Evolutionary conservation across 2,888 invertebrate species (phyloP).

Genomic region (Camptogramma bilineatum): DNA sequence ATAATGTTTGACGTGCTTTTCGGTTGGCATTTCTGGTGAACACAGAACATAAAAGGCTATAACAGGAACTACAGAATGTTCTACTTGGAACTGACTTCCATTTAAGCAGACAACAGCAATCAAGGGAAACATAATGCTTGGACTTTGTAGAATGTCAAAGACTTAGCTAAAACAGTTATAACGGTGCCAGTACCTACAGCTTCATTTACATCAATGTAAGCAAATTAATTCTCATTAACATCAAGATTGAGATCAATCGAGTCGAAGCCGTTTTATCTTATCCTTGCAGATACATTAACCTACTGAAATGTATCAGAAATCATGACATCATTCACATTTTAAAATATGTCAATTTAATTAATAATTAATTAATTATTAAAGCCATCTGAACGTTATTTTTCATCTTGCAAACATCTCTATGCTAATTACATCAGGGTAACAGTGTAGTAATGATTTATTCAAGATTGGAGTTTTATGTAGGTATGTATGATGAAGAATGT

Average conservation of each 20-base stretch:
- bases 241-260: conserved; percentile 20
- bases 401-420: too few species aligned
- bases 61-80: conserved; percentile 9
- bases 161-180: conserved; percentile 3
- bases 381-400: not conserved
- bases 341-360: not conserved
- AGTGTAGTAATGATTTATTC: too few species aligned
- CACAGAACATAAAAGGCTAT: conserved; percentile 10
- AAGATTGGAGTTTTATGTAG: too few species aligned
- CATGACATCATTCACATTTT: not conserved
- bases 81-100: conserved; percentile 13
- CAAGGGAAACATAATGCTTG: conserved; percentile 5
- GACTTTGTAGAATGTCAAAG: conserved; percentile 9
- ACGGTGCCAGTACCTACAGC: conserved; percentile 1
- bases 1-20: conserved; percentile 14
- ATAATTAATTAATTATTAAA: not conserved
- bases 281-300: conserved; percentile 1
- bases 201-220: conserved; percentile 17
- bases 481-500: too few species aligned
- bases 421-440: too few species aligned
- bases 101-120: conserved; percentile 1
- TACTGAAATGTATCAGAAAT: not conserved
- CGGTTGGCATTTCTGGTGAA: conserved; percentile 9
- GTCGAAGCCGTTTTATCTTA: not conserved
- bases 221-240: conserved; percentile 20